Conservation (phyloP, 1,140 invertebrate genomes). For the Acromyrmex charruanus region DNA sequence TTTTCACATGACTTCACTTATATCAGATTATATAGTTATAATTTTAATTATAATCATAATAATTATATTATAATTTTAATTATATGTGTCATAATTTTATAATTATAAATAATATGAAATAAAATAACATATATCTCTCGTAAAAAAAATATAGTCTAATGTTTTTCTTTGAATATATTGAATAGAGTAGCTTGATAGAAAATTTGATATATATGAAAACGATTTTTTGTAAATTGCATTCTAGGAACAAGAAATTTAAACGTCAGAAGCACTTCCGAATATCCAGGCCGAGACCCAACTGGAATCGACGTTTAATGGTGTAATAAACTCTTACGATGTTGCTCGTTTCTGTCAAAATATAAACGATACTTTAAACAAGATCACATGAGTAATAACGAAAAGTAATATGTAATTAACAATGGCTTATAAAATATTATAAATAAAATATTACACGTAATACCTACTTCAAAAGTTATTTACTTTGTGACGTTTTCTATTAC, state of each 20-base stretch:
- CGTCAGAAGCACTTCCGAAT: constrained; percentile 30
- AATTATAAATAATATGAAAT: too few relatives aligned
- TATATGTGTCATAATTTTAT: too few relatives aligned
- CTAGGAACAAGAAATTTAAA: constrained; percentile 13
- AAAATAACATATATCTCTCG: neutral
- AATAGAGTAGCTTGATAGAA: neutral
- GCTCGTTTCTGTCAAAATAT: constrained; percentile 47
- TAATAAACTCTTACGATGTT: constrained; percentile 59
- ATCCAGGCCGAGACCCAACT: neutral
- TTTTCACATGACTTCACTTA: neutral
- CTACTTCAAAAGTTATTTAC: neutral
- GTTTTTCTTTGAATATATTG: neutral
- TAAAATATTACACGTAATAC: constrained; percentile 38
- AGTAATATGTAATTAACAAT: constrained; percentile 34
- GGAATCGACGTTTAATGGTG: constrained; percentile 54
- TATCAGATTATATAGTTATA: neutral
- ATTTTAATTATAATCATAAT: too few relatives aligned
- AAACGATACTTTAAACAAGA: constrained; percentile 11
- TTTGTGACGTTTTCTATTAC: neutral
- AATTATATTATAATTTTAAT: too few relatives aligned
- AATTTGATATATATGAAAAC: neutral
- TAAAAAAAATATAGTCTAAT: neutral
- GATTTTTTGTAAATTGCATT: neutral
- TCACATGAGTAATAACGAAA: constrained; percentile 25
- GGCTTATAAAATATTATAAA: constrained; percentile 34